Percentiles rank a stretch among this genome's conserved stretches.
These are phyloP conservation scores for Hyposoter dolosus DNA, from an alignment of 2,888 invertebrate genomes.

Conservation along the genomic window DNA sequence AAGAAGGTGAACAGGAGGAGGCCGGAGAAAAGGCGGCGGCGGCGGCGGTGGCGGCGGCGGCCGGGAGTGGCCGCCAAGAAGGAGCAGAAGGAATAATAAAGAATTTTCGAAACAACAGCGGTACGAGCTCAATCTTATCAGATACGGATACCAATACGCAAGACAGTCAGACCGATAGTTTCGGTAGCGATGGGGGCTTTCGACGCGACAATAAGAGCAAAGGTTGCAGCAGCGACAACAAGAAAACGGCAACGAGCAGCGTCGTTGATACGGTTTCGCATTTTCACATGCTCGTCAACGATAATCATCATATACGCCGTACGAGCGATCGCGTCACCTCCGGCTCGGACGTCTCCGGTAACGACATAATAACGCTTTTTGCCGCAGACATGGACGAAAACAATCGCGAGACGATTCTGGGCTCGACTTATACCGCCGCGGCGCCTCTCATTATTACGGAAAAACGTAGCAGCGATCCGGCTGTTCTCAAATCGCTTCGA, in stretches of 20 bases:
- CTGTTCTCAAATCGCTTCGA: slow-evolving; percentile 86
- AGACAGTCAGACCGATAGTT: slow-evolving; percentile 85
- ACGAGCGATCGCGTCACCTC: slow-evolving; percentile 44
- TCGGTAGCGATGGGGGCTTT: slow-evolving; percentile 85
- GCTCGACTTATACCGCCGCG: slow-evolving; percentile 80
- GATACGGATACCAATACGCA: slow-evolving; percentile 85
- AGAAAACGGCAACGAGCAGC: slow-evolving; percentile 77
- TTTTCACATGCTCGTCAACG: slow-evolving; percentile 82
- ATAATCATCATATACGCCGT: slow-evolving; percentile 76
- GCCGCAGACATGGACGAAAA: slow-evolving; percentile 83
- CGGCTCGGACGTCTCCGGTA: slow-evolving; percentile 81
- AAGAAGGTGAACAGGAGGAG: neutral
- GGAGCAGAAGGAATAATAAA: slow-evolving; percentile 65
- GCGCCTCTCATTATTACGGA: slow-evolving; percentile 82
- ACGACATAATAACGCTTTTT: slow-evolving; percentile 82
- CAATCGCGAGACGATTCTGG: slow-evolving; percentile 83
- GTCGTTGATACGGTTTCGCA: slow-evolving; percentile 83
- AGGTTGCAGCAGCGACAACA: slow-evolving; percentile 84
- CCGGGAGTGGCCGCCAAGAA: neutral
- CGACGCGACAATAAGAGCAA: slow-evolving; percentile 75
- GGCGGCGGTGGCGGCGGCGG: neutral
- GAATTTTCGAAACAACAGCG: slow-evolving; percentile 74
- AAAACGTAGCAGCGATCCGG: slow-evolving; percentile 85
- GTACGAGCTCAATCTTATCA: slow-evolving; percentile 76
- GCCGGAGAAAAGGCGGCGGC: neutral